These are phyloP conservation scores for Neotragus moschatus DNA, from an alignment of 2,113 vertebrate species.

Conservation along the genomic window DNA sequence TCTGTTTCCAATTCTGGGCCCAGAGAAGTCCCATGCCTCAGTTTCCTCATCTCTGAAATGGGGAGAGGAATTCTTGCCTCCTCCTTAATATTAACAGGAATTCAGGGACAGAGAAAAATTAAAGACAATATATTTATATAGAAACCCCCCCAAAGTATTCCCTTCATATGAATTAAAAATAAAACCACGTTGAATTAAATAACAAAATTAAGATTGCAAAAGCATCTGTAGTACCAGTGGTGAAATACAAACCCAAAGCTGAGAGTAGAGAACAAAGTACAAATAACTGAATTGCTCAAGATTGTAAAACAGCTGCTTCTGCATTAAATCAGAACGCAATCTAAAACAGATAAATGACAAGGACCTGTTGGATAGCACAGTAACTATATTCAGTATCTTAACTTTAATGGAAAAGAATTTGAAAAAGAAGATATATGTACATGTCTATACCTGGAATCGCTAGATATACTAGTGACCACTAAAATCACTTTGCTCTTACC, in stretches of 20 bases:
- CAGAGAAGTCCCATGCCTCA: neutral
- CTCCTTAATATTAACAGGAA: neutral
- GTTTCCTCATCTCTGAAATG: constrained; percentile 31
- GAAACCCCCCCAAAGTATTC: neutral
- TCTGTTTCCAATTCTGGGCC: neutral
- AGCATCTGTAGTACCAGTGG: neutral
- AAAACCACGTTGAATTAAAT: neutral
- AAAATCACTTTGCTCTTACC: neutral
- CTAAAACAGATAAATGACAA: neutral
- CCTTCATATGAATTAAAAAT: neutral
- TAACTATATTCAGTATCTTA: neutral
- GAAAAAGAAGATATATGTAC: neutral
- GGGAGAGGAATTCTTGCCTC: neutral
- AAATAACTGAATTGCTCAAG: neutral
- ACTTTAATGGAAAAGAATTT: neutral
- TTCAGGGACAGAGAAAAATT: neutral
- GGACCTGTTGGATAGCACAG: neutral
- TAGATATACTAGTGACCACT: neutral
- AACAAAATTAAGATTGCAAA: neutral
- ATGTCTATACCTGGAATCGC: neutral
- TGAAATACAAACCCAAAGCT: neutral
- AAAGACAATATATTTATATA: constrained; percentile 1
- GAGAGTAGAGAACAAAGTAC: neutral
- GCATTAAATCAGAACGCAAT: neutral
- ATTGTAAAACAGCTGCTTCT: neutral